Conservation (phyloP, 2,888 invertebrate species). For the Eledona agricola region DNA sequence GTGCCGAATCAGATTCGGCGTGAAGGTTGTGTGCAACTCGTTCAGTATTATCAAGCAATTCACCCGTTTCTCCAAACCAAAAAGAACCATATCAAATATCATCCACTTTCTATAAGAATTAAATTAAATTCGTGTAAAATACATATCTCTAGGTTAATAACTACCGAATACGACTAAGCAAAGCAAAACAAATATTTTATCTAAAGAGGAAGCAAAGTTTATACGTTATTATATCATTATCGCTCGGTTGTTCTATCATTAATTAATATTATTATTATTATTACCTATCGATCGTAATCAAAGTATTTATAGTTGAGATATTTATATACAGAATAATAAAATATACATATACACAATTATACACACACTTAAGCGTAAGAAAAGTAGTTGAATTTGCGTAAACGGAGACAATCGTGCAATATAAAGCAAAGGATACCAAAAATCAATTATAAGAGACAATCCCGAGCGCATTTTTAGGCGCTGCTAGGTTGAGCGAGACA, state of each 20-base stretch:
- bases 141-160: conserved; percentile 53
- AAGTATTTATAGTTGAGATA: conserved; percentile 45
- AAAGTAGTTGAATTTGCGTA: conserved; percentile 14
- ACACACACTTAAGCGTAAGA: conserved; percentile 8
- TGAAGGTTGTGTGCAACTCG: conserved; percentile 45
- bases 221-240: conserved; percentile 43
- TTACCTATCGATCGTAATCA: conserved; percentile 45
- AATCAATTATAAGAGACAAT: conserved; percentile 42
- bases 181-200: conserved; percentile 49
- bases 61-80: conserved; percentile 10
- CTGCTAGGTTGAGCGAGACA: not conserved
- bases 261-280: too few species aligned
- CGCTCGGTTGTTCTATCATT: too few species aligned
- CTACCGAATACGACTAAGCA: conserved; percentile 40
- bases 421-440: conserved; percentile 54
- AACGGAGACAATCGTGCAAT: conserved; percentile 59
- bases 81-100: conserved; percentile 16
- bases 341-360: conserved; percentile 8
- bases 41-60: conserved; percentile 40
- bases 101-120: conserved; percentile 37
- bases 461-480: too few species aligned
- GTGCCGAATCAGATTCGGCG: conserved; percentile 30
- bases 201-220: conserved; percentile 44
- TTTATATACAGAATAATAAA: conserved; percentile 40
- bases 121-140: conserved; percentile 47